Evolutionary conservation across 2,797 vertebrate species (phyloP).

Genomic region (Urocyon cinereoargenteus): DNA sequence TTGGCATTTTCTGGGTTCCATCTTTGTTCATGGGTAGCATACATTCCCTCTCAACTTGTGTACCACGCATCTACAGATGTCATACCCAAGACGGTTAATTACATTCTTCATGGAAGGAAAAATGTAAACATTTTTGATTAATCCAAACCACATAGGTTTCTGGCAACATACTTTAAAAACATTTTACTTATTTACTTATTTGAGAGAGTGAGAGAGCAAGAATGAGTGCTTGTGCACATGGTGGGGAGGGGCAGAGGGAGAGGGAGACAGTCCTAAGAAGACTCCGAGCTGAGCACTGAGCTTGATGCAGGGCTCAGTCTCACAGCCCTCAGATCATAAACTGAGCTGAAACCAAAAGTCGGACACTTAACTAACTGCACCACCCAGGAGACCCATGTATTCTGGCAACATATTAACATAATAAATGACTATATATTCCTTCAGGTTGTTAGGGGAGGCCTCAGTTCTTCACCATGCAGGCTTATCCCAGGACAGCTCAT

Average conservation of each 20-base stretch:
- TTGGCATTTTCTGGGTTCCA: neutral
- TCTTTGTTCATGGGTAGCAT: constrained; percentile 11
- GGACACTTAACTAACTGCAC: neutral
- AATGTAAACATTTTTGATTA: constrained; percentile 13
- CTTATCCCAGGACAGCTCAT: neutral
- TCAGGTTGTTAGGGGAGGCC: neutral
- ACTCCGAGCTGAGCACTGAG: neutral
- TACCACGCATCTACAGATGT: neutral
- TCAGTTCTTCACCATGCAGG: neutral
- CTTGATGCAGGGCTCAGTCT: neutral
- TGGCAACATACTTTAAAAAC: neutral
- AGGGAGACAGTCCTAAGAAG: neutral
- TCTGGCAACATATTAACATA: constrained; percentile 35
- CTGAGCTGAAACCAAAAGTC: neutral
- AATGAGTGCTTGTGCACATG: neutral
- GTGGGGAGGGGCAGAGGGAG: neutral
- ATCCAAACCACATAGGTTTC: constrained; percentile 48
- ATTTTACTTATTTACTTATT: neutral
- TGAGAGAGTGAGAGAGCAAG: neutral
- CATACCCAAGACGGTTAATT: neutral
- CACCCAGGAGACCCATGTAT: neutral
- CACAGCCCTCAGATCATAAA: neutral
- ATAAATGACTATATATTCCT: constrained; percentile 13
- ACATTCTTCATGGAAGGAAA: constrained; percentile 7
- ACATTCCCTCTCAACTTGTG: neutral